A percentile compares a stretch with the other conserved stretches of the same genome.
Evolutionary conservation across 2,888 invertebrate genomes (phyloP).

Genomic region (Pristionchus exspectatus): DNA sequence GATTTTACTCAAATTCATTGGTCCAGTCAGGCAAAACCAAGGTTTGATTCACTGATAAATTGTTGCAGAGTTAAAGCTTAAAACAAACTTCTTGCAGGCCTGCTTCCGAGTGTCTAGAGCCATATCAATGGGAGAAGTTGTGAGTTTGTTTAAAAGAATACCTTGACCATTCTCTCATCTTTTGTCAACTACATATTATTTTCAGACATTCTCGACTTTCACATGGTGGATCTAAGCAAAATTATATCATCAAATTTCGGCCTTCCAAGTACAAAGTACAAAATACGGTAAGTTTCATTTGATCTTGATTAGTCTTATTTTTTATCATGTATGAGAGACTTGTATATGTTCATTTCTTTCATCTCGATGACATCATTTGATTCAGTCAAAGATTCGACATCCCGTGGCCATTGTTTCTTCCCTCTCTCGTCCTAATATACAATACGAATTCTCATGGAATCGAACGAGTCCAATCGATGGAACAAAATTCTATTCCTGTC

Average conservation of each 20-base stretch:
- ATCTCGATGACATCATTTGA: too few species aligned
- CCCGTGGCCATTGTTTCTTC: constrained; percentile 45
- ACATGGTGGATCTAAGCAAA: background rate
- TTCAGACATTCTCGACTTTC: background rate
- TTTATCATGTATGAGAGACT: background rate
- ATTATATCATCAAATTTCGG: constrained; percentile 19
- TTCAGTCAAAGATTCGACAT: constrained; percentile 33
- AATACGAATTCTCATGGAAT: constrained; percentile 51
- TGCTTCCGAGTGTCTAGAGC: background rate
- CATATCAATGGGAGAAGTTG: constrained; percentile 1
- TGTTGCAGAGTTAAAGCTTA: too few species aligned
- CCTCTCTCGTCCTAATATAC: background rate
- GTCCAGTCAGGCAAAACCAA: constrained; percentile 19
- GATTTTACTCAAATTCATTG: constrained; percentile 39
- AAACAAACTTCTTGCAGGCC: background rate
- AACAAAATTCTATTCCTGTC: constrained; percentile 55
- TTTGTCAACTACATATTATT: background rate
- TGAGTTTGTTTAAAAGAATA: background rate
- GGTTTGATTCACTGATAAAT: background rate
- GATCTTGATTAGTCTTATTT: background rate
- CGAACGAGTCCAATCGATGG: constrained; percentile 46
- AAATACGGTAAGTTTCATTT: constrained; percentile 16
- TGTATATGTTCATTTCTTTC: background rate
- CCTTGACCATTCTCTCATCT: background rate
- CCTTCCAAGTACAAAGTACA: constrained; percentile 26